Conservation (phyloP, 2,888 invertebrate species). For the Eretmocerus hayati region DNA sequence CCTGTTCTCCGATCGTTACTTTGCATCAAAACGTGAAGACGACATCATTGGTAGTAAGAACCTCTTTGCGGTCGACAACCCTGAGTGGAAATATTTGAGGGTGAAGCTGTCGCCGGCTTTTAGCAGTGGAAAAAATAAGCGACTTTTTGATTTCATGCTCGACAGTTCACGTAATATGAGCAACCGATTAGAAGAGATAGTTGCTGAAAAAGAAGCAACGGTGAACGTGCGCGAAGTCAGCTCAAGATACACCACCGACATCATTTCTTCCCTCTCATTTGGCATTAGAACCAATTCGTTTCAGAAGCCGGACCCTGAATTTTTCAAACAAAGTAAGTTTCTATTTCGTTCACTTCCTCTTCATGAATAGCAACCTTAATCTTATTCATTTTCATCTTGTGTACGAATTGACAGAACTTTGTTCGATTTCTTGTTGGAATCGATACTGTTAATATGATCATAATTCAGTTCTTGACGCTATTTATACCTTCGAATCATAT, state of each 20-base stretch:
- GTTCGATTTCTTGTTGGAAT: too few species aligned
- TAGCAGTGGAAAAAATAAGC: slow-evolving; percentile 52
- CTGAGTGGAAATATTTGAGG: slow-evolving; percentile 49
- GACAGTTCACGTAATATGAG: slow-evolving; percentile 36
- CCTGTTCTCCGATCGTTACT: slow-evolving; percentile 45
- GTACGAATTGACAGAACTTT: background rate
- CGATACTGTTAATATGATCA: too few species aligned
- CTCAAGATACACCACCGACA: slow-evolving; percentile 32
- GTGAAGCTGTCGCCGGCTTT: slow-evolving; percentile 51
- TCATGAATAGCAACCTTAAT: background rate
- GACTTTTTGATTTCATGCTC: slow-evolving; percentile 45
- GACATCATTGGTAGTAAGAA: slow-evolving; percentile 39
- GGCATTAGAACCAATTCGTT: slow-evolving; percentile 35
- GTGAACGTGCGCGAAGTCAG: slow-evolving; percentile 23
- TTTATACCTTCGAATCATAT: too few species aligned
- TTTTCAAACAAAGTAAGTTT: slow-evolving; percentile 29
- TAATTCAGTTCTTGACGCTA: too few species aligned
- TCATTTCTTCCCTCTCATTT: slow-evolving; percentile 35
- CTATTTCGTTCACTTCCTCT: background rate
- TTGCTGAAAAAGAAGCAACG: slow-evolving; percentile 1
- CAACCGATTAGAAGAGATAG: slow-evolving; percentile 23
- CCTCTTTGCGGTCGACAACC: slow-evolving; percentile 45
- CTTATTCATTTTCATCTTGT: too few species aligned
- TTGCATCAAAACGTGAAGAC: slow-evolving; percentile 33
- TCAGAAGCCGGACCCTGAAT: slow-evolving; percentile 25